These are phyloP conservation scores for Mythimna lalbum DNA, from an alignment of 2,888 invertebrate species.

Conservation along the genomic window DNA sequence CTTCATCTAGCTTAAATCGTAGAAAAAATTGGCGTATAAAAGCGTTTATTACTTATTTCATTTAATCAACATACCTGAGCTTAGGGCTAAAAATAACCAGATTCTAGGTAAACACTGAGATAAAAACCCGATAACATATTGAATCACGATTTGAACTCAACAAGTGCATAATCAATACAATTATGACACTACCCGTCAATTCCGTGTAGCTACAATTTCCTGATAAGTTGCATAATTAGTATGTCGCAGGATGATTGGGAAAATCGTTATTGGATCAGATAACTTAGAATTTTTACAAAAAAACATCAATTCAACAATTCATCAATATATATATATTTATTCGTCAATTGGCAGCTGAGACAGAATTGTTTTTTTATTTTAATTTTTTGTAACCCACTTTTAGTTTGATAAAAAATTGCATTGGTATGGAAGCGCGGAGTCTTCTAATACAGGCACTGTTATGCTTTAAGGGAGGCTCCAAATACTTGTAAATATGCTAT, in stretches of 20 bases:
- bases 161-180: slow-evolving; percentile 37
- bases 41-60: too few species aligned
- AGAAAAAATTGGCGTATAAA: too few species aligned
- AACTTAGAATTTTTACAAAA: neutral
- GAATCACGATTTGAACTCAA: slow-evolving; percentile 35
- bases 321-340: too few species aligned
- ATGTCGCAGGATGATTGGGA: neutral
- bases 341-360: neutral
- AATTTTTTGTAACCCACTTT: too few species aligned
- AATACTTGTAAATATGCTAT: too few species aligned
- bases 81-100: slow-evolving; percentile 18
- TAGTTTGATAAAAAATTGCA: too few species aligned
- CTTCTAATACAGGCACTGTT: too few species aligned
- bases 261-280: neutral
- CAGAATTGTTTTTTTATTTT: too few species aligned
- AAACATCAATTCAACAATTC: too few species aligned
- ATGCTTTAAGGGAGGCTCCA: too few species aligned
- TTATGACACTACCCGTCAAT: slow-evolving; percentile 29
- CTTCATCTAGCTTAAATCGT: too few species aligned
- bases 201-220: slow-evolving; percentile 43
- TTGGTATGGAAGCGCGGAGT: too few species aligned
- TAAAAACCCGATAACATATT: slow-evolving; percentile 8
- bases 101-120: slow-evolving; percentile 11
- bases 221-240: slow-evolving; percentile 32
- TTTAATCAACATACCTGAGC: slow-evolving; percentile 18